Percentiles rank a stretch among this genome's conserved stretches.
These are phyloP conservation scores for Ichneumoninae sp. DNA, from an alignment of 2,888 invertebrate species.

Conservation along the genomic window DNA sequence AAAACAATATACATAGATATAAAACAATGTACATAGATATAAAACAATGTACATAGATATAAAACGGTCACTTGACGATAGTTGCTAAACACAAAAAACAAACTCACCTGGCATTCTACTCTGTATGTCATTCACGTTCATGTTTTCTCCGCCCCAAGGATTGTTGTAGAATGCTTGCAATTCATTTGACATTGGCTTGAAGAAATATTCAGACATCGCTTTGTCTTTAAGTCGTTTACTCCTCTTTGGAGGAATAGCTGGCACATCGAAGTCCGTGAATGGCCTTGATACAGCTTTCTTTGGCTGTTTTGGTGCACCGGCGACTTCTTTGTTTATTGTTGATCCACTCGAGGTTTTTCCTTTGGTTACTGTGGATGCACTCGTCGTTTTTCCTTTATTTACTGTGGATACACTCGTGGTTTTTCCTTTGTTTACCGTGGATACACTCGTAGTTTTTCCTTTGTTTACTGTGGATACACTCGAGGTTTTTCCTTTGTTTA, in stretches of 20 bases:
- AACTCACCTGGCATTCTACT: constrained; percentile 88
- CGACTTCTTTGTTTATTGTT: not conserved
- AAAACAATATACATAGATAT: not conserved
- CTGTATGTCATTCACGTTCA: constrained; percentile 86
- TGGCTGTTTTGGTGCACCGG: constrained; percentile 34
- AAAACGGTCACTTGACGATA: not conserved
- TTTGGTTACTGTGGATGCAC: no score
- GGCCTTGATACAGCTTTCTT: not conserved
- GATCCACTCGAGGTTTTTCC: not conserved
- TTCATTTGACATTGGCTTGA: constrained; percentile 81
- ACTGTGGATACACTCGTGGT: no score
- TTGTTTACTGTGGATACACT: no score
- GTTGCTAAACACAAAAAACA: constrained; percentile 1
- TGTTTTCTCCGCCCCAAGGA: constrained; percentile 88
- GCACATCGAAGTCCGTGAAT: not conserved
- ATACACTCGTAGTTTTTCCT: no score
- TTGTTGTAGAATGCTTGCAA: constrained; percentile 89
- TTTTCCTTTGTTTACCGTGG: no score
- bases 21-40: not conserved
- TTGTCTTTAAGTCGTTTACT: constrained; percentile 38
- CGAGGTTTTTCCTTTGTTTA: not conserved
- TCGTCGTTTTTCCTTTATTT: no score
- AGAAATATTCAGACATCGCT: constrained; percentile 72
- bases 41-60: not conserved
- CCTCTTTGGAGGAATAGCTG: constrained; percentile 47